Evolutionary conservation across 2,888 invertebrate genomes (phyloP), one percentile per base, ranked within the genome.

Genomic region (Eupelmus urozonus): DNA sequence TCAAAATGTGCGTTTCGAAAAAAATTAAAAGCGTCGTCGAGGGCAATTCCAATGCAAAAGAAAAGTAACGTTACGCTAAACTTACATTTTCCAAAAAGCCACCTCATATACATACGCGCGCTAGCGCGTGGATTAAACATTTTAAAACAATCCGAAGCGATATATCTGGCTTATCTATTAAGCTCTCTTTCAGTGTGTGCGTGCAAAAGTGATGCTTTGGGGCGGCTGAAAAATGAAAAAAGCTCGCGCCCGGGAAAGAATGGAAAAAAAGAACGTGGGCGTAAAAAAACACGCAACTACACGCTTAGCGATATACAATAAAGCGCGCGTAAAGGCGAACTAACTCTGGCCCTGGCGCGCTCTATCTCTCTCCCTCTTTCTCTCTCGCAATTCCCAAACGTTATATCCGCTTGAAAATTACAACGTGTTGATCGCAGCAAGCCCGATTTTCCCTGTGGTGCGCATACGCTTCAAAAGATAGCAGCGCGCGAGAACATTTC

Each of bases 131-230:
- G 65, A 78, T 63, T 60, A 69, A 60, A 63, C 63, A 57, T 78
- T 78, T 78, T 60, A 59, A 78, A 75, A 78, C 74, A 78, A 65
- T 78, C 42, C 70, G 20, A 23, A 71, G 60, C 60, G 70, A 78
- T 70, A 78, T 70, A 66, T 78, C 78, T 70, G 45, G 78, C 65
- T 78, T 78, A 78, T 66, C 74, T 70, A 66, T 74, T 75, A 70
- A 78, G 70, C 78, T 62, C 73, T 51, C 20, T 53, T 45, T 69
- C 72, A 65, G 72, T 74, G 63, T 42, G 63, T 59, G 55, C 16
- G 34, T 5, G 34, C 9, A 5, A 9, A 49, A 27, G 53, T 62
- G 53, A n/a, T 51, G 60, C 55, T 3, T 5, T 18, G 53, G 40
- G 53, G 40, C n/a, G 29, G 25, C 62, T 69, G 63, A 69, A 62